Base-by-base conservation (phyloP, 2,113 vertebrate species). In the Bucco capensis region DNA sequence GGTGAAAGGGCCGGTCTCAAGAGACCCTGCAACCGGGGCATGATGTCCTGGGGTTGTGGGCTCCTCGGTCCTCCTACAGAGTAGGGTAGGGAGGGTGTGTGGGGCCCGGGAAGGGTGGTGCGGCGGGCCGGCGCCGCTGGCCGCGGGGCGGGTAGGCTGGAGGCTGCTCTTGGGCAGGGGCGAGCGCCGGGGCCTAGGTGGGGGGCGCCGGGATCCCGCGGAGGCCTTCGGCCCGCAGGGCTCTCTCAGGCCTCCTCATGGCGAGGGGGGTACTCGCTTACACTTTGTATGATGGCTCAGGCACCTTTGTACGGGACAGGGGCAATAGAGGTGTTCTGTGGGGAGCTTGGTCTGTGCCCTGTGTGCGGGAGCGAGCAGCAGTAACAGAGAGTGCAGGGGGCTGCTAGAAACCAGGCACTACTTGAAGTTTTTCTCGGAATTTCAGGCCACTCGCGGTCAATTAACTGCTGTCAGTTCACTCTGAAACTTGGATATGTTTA, bases 151-250 rank as follows among this genome's bases (percentile, higher is more conserved):
- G 31, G 60, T 19, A 3, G 70, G 81, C 62, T 1, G 40, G n/a
- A 61, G 66, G 67, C 78, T n/a, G 88, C 35, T 37, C 17, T 38
- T 8, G 51, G 51, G 8, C 24, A 46, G 58, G 73, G 78, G 54
- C 40, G 31, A 37, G 74, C 64, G 71, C 46, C 16, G 49, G 85
- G 89, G 91, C 91, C 91, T 86, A 53, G 21, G 76, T 38, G 77
- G 51, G 91, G 81, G 75, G 47, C 69, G 50, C 51, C n/a, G 82
- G 70, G 65, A 57, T 50, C 53, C 50, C 23, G 77, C 14, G 6
- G 79, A 76, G 87, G 92, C 84, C 80, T 44, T 24, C 17, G 21
- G 33, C 23, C 53, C 31, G 66, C 35, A 54, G 76, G 53, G 54
- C 28, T 46, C 44, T 56, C 40, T 3, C 79, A 44, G 88, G 79